phyloP scores from a whole-genome alignment of 2,888 invertebrate species.

The Anoplius nigerrimus region DNA sequence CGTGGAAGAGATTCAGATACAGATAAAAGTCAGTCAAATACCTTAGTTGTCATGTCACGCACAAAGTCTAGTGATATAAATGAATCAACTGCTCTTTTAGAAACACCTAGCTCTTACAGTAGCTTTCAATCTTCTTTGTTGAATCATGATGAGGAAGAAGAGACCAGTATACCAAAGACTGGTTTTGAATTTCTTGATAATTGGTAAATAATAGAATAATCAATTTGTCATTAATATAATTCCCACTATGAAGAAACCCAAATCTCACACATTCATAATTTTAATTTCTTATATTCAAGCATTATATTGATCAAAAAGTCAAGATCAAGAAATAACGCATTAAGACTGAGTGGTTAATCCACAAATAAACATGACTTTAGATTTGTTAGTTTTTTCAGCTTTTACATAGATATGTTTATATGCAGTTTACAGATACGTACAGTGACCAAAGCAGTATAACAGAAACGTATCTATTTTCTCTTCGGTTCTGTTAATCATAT shows the following conservation, averaged over 20 bases:
- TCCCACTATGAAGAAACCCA: no score
- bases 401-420: neutral
- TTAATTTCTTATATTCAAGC: neutral
- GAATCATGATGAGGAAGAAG: conserved; percentile 68
- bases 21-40: conserved; percentile 64
- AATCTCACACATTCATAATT: no score
- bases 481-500: no score
- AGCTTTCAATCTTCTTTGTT: conserved; percentile 69
- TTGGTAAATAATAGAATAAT: conserved; percentile 73
- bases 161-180: conserved; percentile 76
- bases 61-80: conserved; percentile 65
- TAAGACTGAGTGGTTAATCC: neutral
- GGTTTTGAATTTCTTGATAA: conserved; percentile 78
- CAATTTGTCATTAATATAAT: neutral
- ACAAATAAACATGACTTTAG: neutral
- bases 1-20: conserved; percentile 56
- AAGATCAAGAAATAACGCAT: neutral
- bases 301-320: neutral
- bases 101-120: conserved; percentile 70
- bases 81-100: conserved; percentile 67
- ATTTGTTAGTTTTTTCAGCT: neutral
- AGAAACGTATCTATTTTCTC: no score
- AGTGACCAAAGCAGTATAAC: neutral
- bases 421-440: no score
- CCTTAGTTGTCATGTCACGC: conserved; percentile 60